phyloP scores from a whole-genome alignment of 2,888 invertebrate species.

The Blastobasis adustella region DNA sequence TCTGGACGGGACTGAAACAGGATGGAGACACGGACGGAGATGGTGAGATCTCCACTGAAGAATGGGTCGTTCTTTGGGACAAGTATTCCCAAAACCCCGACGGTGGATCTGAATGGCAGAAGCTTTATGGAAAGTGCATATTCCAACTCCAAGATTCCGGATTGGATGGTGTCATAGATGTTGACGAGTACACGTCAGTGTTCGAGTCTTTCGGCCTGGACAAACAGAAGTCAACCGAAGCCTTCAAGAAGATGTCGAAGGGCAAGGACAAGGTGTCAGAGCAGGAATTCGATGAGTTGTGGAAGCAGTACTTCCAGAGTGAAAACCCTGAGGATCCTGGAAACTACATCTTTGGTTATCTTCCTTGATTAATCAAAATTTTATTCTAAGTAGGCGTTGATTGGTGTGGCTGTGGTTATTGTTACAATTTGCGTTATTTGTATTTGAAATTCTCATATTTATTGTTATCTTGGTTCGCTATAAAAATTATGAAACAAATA shows the following conservation, averaged over 20 bases:
- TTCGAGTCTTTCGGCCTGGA: conserved; percentile 85
- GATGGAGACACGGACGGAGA: conserved; percentile 86
- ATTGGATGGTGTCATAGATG: conserved; percentile 84
- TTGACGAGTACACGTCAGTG: conserved; percentile 86
- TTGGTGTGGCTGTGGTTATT: too few species aligned
- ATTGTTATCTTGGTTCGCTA: too few species aligned
- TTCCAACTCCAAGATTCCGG: conserved; percentile 91
- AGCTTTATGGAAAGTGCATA: conserved; percentile 88
- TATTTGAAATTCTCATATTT: too few species aligned
- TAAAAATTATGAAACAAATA: too few species aligned
- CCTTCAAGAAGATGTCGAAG: conserved; percentile 86
- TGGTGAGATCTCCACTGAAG: conserved; percentile 85
- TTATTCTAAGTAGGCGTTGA: too few species aligned
- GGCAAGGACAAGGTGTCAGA: conserved; percentile 82
- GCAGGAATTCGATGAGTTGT: conserved; percentile 84
- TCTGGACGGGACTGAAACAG: conserved; percentile 84
- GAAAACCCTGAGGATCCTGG: conserved; percentile 67
- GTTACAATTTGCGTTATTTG: too few species aligned
- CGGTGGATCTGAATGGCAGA: conserved; percentile 84
- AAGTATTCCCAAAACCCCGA: conserved; percentile 78
- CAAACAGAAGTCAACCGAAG: conserved; percentile 81
- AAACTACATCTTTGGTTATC: conserved; percentile 82
- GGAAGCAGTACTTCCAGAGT: conserved; percentile 80
- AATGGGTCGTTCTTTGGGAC: conserved; percentile 89
- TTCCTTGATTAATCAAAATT: not conserved